A percentile compares a stretch with the other conserved stretches of the same genome.
Conservation (phyloP, 2,888 invertebrate species). For the Morpho achilles region DNA sequence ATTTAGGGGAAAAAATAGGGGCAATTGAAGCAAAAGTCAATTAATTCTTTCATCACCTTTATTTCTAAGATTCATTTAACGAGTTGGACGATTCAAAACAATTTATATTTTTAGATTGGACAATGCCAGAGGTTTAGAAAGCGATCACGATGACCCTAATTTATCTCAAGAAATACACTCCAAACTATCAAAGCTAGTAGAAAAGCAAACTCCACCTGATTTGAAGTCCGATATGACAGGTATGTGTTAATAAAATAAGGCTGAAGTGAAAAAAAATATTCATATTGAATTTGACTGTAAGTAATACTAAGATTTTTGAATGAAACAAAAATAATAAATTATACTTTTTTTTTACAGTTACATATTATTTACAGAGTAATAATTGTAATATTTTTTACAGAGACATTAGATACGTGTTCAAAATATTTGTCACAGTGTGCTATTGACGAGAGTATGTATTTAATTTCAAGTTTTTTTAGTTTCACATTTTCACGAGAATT, state of each 20-base stretch:
- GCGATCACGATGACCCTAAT: slow-evolving; percentile 55
- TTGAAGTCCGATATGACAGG: slow-evolving; percentile 54
- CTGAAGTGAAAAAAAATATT: too few relatives aligned
- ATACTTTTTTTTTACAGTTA: background rate
- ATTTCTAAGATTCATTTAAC: too few relatives aligned
- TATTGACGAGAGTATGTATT: slow-evolving; percentile 53
- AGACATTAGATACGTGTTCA: slow-evolving; percentile 47
- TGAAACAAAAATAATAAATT: too few relatives aligned
- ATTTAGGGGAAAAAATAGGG: too few relatives aligned
- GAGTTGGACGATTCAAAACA: too few relatives aligned
- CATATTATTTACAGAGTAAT: too few relatives aligned
- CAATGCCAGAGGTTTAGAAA: slow-evolving; percentile 45
- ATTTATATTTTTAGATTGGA: slow-evolving; percentile 40
- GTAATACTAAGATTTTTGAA: too few relatives aligned
- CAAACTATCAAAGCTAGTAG: slow-evolving; percentile 37
- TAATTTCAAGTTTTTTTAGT: slow-evolving; percentile 7
- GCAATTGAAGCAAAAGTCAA: too few relatives aligned
- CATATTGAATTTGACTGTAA: too few relatives aligned
- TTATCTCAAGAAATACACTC: slow-evolving; percentile 49
- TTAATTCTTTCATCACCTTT: too few relatives aligned
- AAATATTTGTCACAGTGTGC: slow-evolving; percentile 57
- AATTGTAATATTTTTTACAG: slow-evolving; percentile 36
- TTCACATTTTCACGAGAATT: too few relatives aligned
- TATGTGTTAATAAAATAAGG: slow-evolving; percentile 21
- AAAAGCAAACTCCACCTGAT: slow-evolving; percentile 37